Percentiles rank a stretch among this genome's conserved stretches.
These are phyloP conservation scores for Leptopilina boulardi DNA, from an alignment of 1,140 invertebrate species.

Conservation along the genomic window DNA sequence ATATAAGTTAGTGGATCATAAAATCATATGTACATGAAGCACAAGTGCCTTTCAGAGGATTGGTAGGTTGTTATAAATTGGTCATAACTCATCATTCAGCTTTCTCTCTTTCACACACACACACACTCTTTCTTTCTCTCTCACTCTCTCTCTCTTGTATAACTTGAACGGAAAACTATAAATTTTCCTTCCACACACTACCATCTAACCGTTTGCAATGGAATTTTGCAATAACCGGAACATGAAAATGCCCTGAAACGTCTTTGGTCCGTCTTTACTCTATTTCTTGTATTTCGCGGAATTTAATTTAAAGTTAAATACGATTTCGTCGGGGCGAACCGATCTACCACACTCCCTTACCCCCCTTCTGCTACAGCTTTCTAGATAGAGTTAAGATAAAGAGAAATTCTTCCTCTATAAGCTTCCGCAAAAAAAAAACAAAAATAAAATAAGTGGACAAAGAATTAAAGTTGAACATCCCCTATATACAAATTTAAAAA, in stretches of 20 bases:
- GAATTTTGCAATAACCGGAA: constrained; percentile 33
- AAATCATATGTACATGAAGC: neutral
- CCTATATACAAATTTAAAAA: too few relatives aligned
- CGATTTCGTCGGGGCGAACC: constrained; percentile 41
- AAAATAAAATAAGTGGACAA: constrained; percentile 10
- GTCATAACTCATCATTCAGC: constrained; percentile 5
- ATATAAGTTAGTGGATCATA: constrained; percentile 6
- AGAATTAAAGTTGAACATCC: neutral
- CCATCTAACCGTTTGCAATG: neutral
- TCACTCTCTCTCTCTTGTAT: too few relatives aligned
- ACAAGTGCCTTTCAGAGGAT: neutral
- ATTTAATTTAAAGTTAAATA: constrained; percentile 34
- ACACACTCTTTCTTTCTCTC: too few relatives aligned
- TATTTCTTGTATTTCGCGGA: constrained; percentile 32
- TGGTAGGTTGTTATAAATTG: neutral
- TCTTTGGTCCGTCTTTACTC: constrained; percentile 12
- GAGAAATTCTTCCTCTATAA: neutral
- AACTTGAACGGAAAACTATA: constrained; percentile 29
- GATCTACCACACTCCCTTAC: neutral
- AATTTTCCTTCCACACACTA: neutral
- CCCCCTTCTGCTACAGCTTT: neutral
- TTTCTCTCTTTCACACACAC: too few relatives aligned
- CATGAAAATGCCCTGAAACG: constrained; percentile 28
- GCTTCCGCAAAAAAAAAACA: neutral
- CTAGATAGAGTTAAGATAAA: constrained; percentile 17